Percentiles rank a stretch among this genome's conserved stretches.
Evolutionary conservation across 2,888 invertebrate genomes (phyloP).

Genomic region (Pseudococcus viburni): DNA sequence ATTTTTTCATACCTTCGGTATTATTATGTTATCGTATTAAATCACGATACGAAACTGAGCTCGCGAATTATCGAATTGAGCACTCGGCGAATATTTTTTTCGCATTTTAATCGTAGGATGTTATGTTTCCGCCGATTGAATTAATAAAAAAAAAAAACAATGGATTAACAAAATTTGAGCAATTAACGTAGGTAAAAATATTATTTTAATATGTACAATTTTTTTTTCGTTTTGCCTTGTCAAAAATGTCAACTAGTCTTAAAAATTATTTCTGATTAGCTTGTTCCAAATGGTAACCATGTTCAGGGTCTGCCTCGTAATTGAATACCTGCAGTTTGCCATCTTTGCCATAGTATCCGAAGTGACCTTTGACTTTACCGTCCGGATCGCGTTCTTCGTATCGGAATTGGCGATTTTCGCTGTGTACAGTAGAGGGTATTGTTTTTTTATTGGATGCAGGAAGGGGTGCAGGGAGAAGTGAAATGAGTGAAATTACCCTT

Average conservation of each 20-base stretch:
- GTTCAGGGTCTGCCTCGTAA: conserved; percentile 81
- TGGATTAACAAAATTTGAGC: background rate
- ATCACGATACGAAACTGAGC: conserved; percentile 16
- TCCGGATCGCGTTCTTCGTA: conserved; percentile 84
- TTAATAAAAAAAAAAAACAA: background rate
- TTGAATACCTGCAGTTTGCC: conserved; percentile 84
- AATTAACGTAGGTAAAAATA: conserved; percentile 28
- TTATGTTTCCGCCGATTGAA: background rate
- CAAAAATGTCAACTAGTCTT: conserved; percentile 38
- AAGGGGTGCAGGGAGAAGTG: background rate
- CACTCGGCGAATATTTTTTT: background rate
- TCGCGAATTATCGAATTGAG: background rate
- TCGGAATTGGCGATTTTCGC: conserved; percentile 85
- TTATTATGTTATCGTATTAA: background rate
- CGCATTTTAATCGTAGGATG: background rate
- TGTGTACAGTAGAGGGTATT: conserved; percentile 72
- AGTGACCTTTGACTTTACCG: conserved; percentile 84
- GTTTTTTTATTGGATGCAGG: background rate
- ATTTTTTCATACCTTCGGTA: conserved; percentile 31
- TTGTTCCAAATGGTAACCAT: conserved; percentile 78
- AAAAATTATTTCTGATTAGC: conserved; percentile 59
- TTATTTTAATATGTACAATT: conserved; percentile 16
- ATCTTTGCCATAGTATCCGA: conserved; percentile 83
- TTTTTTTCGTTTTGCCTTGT: conserved; percentile 1
- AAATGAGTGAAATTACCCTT: conserved; percentile 76